Base-by-base conservation (phyloP, 2,797 vertebrate species). In the Micromesistius poutassou region DNA sequence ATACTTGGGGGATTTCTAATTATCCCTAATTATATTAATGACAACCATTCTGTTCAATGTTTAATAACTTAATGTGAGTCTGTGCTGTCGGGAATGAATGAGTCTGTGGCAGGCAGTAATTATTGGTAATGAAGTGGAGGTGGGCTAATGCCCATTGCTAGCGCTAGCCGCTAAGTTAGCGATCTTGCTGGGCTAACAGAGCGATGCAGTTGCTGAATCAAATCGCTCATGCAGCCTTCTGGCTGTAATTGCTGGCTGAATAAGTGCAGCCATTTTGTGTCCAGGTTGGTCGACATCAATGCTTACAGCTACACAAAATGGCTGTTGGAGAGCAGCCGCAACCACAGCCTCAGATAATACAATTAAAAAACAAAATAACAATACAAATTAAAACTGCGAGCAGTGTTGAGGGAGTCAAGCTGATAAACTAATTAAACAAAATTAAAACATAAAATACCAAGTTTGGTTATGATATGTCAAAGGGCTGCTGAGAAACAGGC, bases 31-130 rank as follows among this genome's bases (percentile, higher is more conserved):
- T 40, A 33, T 35, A 70, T 55, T 42, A 62, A 74, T 74, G 40
- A 72, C 19, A 10, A 70, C 25, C 68, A 71, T 72, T 50, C 30
- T 50, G 71, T 77, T 31, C 31, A 55, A 72, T 73, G n/a, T 62
- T 73, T 42, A 77, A 79, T 30, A 14, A 35, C 30, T 31, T n/a
- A 75, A 42, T 62, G 22, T 16, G 30, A 74, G 40, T 73, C 4
- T 62, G 74, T 19, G 74, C 16, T 72, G n/a, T 50, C 22, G 40
- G 25, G 9, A 74, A 12, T n/a, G n/a, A n/a, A n/a, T n/a, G n/a
- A n/a, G n/a, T n/a, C 55, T 22, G 72, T n/a, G 12, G 10, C 75
- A 72, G 68, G 8, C 25, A n/a, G 72, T 5, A 16, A 77, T 74
- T 16, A 13, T 66, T 19, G 1, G 74, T 82, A 72, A 75, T 73